A percentile compares a stretch with the other conserved stretches of the same genome.
Conservation (phyloP, 2,888 invertebrate species). For the Chirona hameri region DNA sequence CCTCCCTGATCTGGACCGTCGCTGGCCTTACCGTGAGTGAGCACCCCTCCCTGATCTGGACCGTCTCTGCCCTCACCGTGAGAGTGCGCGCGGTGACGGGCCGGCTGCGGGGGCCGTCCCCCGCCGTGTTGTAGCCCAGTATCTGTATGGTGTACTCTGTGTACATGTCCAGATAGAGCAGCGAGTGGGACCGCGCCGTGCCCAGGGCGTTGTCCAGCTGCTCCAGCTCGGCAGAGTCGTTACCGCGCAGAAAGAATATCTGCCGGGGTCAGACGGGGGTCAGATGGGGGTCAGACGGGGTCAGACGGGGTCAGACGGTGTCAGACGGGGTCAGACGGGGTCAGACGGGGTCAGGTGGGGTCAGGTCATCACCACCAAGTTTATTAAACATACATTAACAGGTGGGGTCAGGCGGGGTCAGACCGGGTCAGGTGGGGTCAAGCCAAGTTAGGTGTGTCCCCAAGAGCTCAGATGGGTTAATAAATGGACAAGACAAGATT, state of each 20-base stretch:
- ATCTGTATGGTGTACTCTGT: constrained; percentile 88
- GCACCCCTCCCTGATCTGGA: no score
- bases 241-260: constrained; percentile 73
- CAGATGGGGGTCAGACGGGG: neutral
- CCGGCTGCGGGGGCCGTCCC: constrained; percentile 86
- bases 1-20: no score
- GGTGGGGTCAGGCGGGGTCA: constrained; percentile 39
- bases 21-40: no score
- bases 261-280: constrained; percentile 43
- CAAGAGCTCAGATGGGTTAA: no score
- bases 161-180: constrained; percentile 86
- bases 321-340: no score
- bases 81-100: constrained; percentile 75
- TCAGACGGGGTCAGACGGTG: no score
- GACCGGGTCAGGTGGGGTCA: neutral
- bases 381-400: no score
- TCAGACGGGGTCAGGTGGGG: no score
- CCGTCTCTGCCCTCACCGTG: constrained; percentile 48
- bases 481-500: no score
- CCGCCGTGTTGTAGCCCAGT: constrained; percentile 93
- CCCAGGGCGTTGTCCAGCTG: constrained; percentile 90
- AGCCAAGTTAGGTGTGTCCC: no score
- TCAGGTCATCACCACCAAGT: no score
- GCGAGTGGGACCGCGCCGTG: constrained; percentile 72
- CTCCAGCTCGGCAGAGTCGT: constrained; percentile 59